A percentile compares a stretch with the other conserved stretches of the same genome.
Evolutionary conservation across 2,113 vertebrate species (phyloP).

Genomic region (Limnothrissa miodon): DNA sequence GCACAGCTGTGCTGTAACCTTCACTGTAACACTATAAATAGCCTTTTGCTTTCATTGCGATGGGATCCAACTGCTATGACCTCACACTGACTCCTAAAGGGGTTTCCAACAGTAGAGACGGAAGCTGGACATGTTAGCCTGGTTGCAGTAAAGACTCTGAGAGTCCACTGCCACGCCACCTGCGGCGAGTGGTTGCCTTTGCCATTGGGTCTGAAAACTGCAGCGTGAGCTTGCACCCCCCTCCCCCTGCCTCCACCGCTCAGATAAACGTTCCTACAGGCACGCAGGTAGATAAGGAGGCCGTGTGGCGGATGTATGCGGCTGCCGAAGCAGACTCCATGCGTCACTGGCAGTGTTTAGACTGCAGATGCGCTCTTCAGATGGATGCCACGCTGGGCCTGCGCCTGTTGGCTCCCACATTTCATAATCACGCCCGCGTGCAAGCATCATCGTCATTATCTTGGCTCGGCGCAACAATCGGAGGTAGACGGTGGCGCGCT

Average conservation of each 20-base stretch:
- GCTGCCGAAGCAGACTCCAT: background rate
- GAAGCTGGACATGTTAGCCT: background rate
- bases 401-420: background rate
- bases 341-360: constrained; percentile 6
- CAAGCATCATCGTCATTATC: background rate
- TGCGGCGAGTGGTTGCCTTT: background rate
- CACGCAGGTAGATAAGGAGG: background rate
- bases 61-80: background rate
- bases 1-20: background rate
- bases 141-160: background rate
- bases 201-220: background rate
- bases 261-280: background rate
- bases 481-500: background rate
- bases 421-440: background rate
- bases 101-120: background rate
- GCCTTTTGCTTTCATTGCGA: background rate
- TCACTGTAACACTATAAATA: background rate
- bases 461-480: background rate
- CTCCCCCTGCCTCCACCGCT: too few species aligned
- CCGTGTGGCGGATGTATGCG: background rate
- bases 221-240: background rate
- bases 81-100: background rate
- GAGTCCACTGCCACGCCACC: background rate
- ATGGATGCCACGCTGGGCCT: background rate
- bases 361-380: background rate